A percentile compares a stretch with the other conserved stretches of the same genome.
These are phyloP conservation scores for Cheilosia scutellata DNA, from an alignment of 2,888 invertebrate genomes.

Conservation along the genomic window DNA sequence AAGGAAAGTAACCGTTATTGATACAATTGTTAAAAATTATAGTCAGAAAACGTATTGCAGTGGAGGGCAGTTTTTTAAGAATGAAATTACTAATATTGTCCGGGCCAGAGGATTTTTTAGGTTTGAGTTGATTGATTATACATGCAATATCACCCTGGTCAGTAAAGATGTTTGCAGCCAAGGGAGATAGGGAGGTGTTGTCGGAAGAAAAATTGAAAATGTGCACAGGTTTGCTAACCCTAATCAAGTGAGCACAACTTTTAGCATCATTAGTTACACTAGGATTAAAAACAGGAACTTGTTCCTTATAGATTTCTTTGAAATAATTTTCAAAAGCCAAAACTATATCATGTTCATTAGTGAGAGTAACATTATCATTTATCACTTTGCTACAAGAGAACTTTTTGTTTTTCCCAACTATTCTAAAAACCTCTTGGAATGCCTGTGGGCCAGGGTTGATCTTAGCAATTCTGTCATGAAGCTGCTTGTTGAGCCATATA, in stretches of 20 bases:
- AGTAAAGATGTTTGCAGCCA: not conserved
- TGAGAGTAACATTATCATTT: not conserved
- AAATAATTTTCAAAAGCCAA: not conserved
- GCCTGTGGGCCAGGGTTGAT: constrained; percentile 1
- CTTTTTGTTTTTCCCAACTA: not conserved
- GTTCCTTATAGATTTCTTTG: not conserved
- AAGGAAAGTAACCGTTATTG: too few species aligned
- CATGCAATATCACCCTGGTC: not conserved
- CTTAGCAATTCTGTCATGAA: not conserved
- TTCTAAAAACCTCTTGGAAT: not conserved
- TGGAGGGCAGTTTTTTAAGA: too few species aligned
- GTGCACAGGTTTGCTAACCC: not conserved
- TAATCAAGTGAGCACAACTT: not conserved
- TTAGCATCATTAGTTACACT: not conserved
- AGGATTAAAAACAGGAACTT: not conserved
- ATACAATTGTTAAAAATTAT: not conserved
- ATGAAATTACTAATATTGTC: not conserved
- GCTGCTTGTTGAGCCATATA: constrained; percentile 3
- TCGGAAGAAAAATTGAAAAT: not conserved
- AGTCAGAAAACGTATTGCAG: too few species aligned
- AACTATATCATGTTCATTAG: not conserved
- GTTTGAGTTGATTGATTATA: not conserved
- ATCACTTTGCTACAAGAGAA: not conserved
- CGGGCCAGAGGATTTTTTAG: not conserved
- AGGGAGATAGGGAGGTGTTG: not conserved